phyloP scores from a whole-genome alignment of 2,797 vertebrate genomes.

The Astyanax mexicanus region DNA sequence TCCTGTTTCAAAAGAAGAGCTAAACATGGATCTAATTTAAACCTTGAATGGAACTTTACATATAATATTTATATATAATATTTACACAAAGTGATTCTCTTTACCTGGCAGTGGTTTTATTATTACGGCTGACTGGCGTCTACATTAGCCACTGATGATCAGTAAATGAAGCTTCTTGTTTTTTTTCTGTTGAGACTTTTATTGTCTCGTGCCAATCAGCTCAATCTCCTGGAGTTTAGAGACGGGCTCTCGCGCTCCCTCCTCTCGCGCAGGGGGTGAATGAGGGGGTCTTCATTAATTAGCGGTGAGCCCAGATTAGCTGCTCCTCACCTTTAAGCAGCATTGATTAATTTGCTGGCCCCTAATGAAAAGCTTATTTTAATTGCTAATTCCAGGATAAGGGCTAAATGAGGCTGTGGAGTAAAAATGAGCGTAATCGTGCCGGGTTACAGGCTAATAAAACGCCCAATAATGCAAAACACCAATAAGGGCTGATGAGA shows the following conservation, averaged over 20 bases:
- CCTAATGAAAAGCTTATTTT: slow-evolving; percentile 79
- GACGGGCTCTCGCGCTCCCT: slow-evolving; percentile 24
- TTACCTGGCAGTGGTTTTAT: too few relatives aligned
- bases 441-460: slow-evolving; percentile 56
- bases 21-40: too few relatives aligned
- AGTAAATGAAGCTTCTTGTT: background rate
- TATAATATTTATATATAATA: too few relatives aligned
- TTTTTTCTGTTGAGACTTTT: background rate
- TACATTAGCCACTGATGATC: too few relatives aligned
- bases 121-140: too few relatives aligned
- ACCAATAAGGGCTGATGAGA: slow-evolving; percentile 57
- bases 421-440: slow-evolving; percentile 61
- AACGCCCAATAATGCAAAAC: slow-evolving; percentile 54
- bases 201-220: background rate
- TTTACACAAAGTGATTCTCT: too few relatives aligned
- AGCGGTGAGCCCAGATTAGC: slow-evolving; percentile 57
- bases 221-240: slow-evolving; percentile 36
- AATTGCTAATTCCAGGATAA: slow-evolving; percentile 78
- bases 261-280: slow-evolving; percentile 6
- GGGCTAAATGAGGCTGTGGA: slow-evolving; percentile 71
- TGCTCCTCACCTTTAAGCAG: slow-evolving; percentile 60
- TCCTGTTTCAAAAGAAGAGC: too few relatives aligned
- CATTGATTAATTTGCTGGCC: slow-evolving; percentile 58
- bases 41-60: too few relatives aligned
- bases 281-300: slow-evolving; percentile 52